Base-by-base conservation (phyloP, 2,888 invertebrate species). In the Frankliniella intonsa region DNA sequence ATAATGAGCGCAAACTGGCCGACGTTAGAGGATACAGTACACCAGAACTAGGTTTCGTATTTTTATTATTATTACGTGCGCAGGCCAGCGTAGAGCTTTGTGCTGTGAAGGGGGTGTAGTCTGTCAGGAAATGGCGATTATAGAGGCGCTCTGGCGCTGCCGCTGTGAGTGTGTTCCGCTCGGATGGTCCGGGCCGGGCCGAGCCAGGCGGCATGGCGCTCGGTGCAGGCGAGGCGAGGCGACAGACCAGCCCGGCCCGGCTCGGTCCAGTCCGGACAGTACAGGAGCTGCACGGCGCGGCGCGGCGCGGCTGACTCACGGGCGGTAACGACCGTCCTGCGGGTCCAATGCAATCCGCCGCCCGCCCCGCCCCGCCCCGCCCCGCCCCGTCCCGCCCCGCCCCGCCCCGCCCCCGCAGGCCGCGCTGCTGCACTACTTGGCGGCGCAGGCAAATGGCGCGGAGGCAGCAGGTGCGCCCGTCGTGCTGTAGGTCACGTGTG, bases 381-480 rank as follows among this genome's bases (percentile, higher is more conserved):
- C 80, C 50, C n/a, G 82, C 80, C 80, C 17, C 1, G 12, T 27
- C 62, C 82, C 50, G 19, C 62, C 25, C 69, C 22, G 27, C 27
- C 81, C 51, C 49, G 38, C 65, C 80, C 79, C 83, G 55, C 80
- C 25, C 80, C 69, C 82, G 80, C 80, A 82, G 9, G 22, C 27
- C 50, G 38, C 80, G 38, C 69, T 55, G 50, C 49, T n/a, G 80
- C 80, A 55, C 81, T 49, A 38, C 51, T 81, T 80, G 65, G 82
- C 65, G 27, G 82, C 82, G 84, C 84, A 84, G 84, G 38, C 38
- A 38, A 38, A 38, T 38, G 38, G 38, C 38, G 38, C 38, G 38
- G 38, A 38, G 38, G 38, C 38, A 38, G 5, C 38, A 38, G 38
- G 38, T 38, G 38, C 5, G 38, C 38, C 38, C 3, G 38, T 5